These are phyloP conservation scores for Lasioglossum marginatum DNA, from an alignment of 2,888 invertebrate species.

Conservation along the genomic window DNA sequence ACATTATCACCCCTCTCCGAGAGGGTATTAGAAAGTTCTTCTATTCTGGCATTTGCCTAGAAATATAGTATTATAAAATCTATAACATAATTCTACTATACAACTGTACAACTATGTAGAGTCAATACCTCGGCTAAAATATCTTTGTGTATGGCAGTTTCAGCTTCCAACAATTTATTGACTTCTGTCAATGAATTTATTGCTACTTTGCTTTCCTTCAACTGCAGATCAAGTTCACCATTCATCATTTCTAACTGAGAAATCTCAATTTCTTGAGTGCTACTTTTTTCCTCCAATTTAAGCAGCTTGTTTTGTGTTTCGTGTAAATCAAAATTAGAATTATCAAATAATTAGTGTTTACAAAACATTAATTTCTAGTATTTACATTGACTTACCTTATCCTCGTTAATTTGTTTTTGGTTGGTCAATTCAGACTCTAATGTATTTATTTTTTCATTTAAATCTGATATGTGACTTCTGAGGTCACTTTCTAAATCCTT, in stretches of 20 bases:
- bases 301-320: conserved; percentile 75
- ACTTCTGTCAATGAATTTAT: conserved; percentile 22
- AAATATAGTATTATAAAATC: background rate
- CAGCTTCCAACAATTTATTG: conserved; percentile 54
- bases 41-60: background rate
- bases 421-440: conserved; percentile 39
- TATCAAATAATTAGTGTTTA: background rate
- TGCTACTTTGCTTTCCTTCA: conserved; percentile 56
- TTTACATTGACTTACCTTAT: conserved; percentile 43
- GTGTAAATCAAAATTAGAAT: background rate
- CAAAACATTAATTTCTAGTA: background rate
- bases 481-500: background rate
- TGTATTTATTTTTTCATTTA: background rate
- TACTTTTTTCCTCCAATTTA: conserved; percentile 77
- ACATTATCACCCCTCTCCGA: background rate
- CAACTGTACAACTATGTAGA: background rate
- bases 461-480: background rate
- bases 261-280: conserved; percentile 74
- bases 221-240: conserved; percentile 70
- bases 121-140: background rate
- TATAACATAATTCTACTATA: background rate
- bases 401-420: conserved; percentile 70
- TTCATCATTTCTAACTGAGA: conserved; percentile 75
- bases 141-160: conserved; percentile 44
- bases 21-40: background rate